phyloP scores from a whole-genome alignment of 1,140 invertebrate species.

The Brachionus rubens region DNA sequence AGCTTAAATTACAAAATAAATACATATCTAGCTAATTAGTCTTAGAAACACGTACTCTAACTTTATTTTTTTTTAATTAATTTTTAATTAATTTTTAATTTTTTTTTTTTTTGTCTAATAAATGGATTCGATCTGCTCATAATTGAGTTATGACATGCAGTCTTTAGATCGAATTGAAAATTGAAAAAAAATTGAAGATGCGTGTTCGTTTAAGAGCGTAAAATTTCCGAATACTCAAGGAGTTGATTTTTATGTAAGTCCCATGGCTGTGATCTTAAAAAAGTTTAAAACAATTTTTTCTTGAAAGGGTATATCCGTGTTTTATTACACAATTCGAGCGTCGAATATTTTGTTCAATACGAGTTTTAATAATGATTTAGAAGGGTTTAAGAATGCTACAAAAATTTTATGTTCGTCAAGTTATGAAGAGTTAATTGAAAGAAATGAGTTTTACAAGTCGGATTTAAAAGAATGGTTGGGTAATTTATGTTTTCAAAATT shows the following conservation, averaged over 20 bases:
- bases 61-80: no score
- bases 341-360: conserved; percentile 11
- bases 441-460: background rate
- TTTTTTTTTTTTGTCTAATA: no score
- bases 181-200: no score
- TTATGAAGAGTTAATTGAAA: background rate
- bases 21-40: no score
- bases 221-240: background rate
- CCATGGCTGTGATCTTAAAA: no score
- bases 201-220: conserved; percentile 2
- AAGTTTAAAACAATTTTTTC: background rate
- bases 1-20: no score
- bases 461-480: background rate
- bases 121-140: no score
- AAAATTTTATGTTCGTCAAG: background rate
- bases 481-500: conserved; percentile 10
- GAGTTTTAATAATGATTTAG: background rate
- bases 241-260: conserved; percentile 6
- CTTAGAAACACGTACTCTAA: no score
- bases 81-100: no score
- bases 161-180: no score
- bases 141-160: no score
- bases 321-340: conserved; percentile 5
- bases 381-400: conserved; percentile 6
- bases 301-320: conserved; percentile 3